These are phyloP conservation scores for Hesperophylax magnus DNA, from an alignment of 1,140 invertebrate genomes.

Conservation along the genomic window DNA sequence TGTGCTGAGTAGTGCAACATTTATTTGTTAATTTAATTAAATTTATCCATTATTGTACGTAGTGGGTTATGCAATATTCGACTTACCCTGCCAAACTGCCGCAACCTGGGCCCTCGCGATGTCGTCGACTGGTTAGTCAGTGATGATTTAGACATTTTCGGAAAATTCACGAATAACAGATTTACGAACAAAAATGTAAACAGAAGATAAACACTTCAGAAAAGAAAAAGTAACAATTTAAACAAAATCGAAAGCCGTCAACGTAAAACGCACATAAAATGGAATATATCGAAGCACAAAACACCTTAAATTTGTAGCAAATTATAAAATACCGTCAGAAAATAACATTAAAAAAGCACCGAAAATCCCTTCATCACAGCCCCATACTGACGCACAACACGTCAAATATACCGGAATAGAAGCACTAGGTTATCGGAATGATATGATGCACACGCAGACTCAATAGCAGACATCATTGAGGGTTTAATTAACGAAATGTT, in stretches of 20 bases:
- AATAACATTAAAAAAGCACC: conserved; percentile 19
- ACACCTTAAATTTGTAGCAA: neutral
- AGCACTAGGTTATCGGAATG: neutral
- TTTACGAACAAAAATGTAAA: conserved; percentile 10
- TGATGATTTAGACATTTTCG: conserved; percentile 40
- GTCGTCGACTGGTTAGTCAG: conserved; percentile 12
- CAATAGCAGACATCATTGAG: neutral
- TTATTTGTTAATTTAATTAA: neutral
- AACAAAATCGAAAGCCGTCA: neutral
- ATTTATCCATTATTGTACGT: neutral
- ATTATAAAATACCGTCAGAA: conserved; percentile 19
- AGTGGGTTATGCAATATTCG: conserved; percentile 13
- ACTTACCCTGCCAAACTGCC: conserved; percentile 39
- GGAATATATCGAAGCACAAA: conserved; percentile 18
- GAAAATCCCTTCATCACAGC: conserved; percentile 25
- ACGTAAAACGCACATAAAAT: conserved; percentile 3
- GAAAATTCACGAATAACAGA: conserved; percentile 14
- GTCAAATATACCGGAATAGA: conserved; percentile 26
- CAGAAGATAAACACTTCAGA: conserved; percentile 8
- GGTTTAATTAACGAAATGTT: neutral
- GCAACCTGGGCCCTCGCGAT: conserved; percentile 3
- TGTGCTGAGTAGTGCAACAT: too few relatives aligned
- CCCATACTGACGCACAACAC: neutral
- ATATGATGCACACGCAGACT: neutral
- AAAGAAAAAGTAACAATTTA: conserved; percentile 1